Conservation (phyloP, 1,140 invertebrate species). For the Caenorhabditis briggsae region DNA sequence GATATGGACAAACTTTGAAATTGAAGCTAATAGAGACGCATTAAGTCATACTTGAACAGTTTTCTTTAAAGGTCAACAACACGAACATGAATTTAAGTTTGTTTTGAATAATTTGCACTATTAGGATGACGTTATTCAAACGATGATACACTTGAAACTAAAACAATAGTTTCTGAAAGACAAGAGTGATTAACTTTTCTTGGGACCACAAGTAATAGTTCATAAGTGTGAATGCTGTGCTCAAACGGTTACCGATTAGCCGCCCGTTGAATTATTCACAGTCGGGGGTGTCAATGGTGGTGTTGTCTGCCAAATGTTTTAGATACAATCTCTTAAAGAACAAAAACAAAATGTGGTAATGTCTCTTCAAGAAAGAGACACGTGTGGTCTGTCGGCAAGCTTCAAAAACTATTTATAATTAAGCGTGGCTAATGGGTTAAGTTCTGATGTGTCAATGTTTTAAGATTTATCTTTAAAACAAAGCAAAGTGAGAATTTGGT, state of each 20-base stretch:
- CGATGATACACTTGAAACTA: too few relatives aligned
- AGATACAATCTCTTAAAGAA: slow-evolving; percentile 32
- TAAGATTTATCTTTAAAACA: too few relatives aligned
- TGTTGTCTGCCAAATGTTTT: not conserved
- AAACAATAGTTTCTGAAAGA: not conserved
- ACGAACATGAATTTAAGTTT: too few relatives aligned
- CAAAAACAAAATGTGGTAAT: slow-evolving; percentile 32
- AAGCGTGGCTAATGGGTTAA: too few relatives aligned
- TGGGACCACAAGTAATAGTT: not conserved
- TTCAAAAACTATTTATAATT: not conserved
- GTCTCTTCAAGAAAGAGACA: not conserved
- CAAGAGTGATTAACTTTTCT: not conserved
- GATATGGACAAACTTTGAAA: too few relatives aligned
- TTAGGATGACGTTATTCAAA: too few relatives aligned
- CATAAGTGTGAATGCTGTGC: slow-evolving; percentile 7
- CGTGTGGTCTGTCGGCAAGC: not conserved
- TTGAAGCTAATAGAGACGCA: too few relatives aligned
- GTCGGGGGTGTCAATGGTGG: slow-evolving; percentile 27
- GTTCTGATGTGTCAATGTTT: too few relatives aligned
- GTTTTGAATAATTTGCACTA: too few relatives aligned
- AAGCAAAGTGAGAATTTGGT: too few relatives aligned
- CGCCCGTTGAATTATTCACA: not conserved
- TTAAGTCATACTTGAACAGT: too few relatives aligned
- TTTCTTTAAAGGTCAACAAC: too few relatives aligned
- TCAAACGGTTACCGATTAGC: slow-evolving; percentile 16